Conservation (phyloP, 2,113 vertebrate species). For the Leptodactylus fuscus region DNA sequence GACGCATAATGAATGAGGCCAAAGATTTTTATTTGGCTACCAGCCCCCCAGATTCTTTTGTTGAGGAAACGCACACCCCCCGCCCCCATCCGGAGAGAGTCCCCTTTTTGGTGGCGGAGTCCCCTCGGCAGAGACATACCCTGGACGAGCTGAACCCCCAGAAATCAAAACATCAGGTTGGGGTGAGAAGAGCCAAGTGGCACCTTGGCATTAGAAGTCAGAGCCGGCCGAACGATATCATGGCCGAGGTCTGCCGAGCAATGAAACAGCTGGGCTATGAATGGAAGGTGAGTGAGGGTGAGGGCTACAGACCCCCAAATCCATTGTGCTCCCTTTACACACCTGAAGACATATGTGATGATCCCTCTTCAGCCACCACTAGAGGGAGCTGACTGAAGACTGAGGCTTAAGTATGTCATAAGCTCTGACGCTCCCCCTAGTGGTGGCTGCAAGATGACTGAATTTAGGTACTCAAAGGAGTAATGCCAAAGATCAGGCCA, state of each 20-base stretch:
- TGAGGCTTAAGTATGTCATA: too few species aligned
- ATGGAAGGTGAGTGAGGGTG: conserved; percentile 88
- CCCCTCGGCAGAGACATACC: conserved; percentile 88
- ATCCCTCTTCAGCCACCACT: too few species aligned
- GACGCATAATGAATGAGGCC: conserved; percentile 97
- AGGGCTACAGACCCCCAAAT: too few species aligned
- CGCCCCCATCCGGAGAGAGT: conserved; percentile 94
- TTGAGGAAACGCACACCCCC: conserved; percentile 88
- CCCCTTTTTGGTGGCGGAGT: conserved; percentile 89
- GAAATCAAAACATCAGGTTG: conserved; percentile 96
- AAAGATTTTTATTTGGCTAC: conserved; percentile 98
- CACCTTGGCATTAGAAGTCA: conserved; percentile 97
- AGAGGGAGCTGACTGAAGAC: too few species aligned
- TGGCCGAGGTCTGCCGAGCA: conserved; percentile 96
- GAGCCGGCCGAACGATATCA: conserved; percentile 95
- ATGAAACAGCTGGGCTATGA: conserved; percentile 98
- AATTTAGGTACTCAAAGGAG: too few species aligned
- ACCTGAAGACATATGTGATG: too few species aligned
- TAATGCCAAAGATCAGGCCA: too few species aligned
- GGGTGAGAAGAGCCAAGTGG: conserved; percentile 95
- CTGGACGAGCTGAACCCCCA: conserved; percentile 97
- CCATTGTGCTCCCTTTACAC: too few species aligned
- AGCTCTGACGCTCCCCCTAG: too few species aligned
- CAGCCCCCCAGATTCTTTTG: conserved; percentile 93
- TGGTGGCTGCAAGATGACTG: too few species aligned